Base-by-base conservation (phyloP, 2,113 vertebrate genomes). In the Sceloporus undulatus region DNA sequence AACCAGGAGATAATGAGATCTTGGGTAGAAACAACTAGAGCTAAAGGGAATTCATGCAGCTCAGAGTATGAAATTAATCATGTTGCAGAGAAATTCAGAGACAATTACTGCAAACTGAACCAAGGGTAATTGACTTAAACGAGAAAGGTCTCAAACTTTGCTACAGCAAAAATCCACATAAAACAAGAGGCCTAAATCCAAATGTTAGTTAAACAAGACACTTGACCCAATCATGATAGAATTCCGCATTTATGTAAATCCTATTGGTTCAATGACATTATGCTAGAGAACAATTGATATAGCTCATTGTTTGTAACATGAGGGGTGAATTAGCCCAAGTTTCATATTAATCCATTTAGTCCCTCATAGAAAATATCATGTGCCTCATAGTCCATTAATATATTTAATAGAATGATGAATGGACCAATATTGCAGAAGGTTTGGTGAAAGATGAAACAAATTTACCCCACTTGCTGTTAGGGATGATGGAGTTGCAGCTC, bases 71-170 rank as follows among this genome's bases (percentile, higher is more conserved):
- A 87, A 82, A 76, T 34, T 82, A 65, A 82, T 87, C 38, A 21
- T 9, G 74, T 62, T 74, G 59, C 21, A 66, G 10, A 87, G 86
- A 87, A 82, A 82, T 78, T 66, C 40, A n/a, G 38, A 82, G 54
- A 75, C 40, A 87, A 38, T 87, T 2, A 21, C 29, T 19, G 18
- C 79, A 82, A 66, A 82, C 40, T 1, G 54, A 87, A 82, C 79
- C 34, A 81, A 75, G 71, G 59, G 70, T 65, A 82, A 87, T 81
- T 66, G 71, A 74, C 71, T 87, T 82, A 62, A 82, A 75, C 38
- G 6, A 82, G 75, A 68, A 25, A 85, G 84, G 73, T n/a, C 27
- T 82, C 79, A 40, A 42, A 42, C 23, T 74, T 73, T 81, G 52
- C 81, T 62, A 34, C 68, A 82, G 40, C 25, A 82, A 52, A 56